Evolutionary conservation across 1,140 invertebrate genomes (phyloP).

Genomic region (Probaryconus sp.): DNA sequence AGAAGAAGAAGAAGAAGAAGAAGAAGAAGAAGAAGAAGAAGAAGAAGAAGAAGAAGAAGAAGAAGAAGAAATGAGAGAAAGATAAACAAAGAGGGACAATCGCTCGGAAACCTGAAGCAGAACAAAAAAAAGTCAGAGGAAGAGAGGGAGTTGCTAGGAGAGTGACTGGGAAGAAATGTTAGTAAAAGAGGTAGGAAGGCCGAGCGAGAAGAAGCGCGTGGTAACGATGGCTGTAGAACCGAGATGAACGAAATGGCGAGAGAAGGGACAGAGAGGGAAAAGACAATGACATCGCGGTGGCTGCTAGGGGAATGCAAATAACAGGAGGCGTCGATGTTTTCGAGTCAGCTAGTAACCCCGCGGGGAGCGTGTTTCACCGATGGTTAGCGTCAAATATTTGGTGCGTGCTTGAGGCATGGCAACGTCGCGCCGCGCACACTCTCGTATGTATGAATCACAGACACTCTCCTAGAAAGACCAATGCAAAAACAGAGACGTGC

Average conservation of each 20-base stretch:
- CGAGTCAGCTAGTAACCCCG: constrained; percentile 74
- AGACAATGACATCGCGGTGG: constrained; percentile 72
- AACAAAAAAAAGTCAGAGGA: constrained; percentile 37
- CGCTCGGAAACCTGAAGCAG: constrained; percentile 30
- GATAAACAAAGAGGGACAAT: constrained; percentile 42
- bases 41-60: constrained; percentile 42
- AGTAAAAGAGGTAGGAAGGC: not conserved
- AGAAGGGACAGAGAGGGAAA: constrained; percentile 48
- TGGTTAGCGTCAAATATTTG: constrained; percentile 79
- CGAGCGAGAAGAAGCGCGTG: constrained; percentile 1
- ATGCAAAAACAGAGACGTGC: constrained; percentile 30
- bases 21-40: too few species aligned
- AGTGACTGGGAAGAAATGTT: constrained; percentile 10
- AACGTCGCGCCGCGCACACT: constrained; percentile 67
- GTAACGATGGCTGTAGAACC: not conserved
- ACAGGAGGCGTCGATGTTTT: constrained; percentile 77
- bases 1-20: too few species aligned
- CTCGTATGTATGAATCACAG: constrained; percentile 40
- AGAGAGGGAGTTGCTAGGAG: constrained; percentile 10
- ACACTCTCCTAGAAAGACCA: constrained; percentile 31
- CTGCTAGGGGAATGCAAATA: constrained; percentile 77
- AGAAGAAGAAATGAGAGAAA: constrained; percentile 20
- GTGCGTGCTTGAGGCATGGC: constrained; percentile 75
- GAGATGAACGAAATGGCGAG: constrained; percentile 27
- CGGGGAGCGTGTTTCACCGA: constrained; percentile 74